Percentiles rank a stretch among this genome's conserved stretches.
Conservation (phyloP, 2,888 invertebrate species). For the Agrochola circellaris region DNA sequence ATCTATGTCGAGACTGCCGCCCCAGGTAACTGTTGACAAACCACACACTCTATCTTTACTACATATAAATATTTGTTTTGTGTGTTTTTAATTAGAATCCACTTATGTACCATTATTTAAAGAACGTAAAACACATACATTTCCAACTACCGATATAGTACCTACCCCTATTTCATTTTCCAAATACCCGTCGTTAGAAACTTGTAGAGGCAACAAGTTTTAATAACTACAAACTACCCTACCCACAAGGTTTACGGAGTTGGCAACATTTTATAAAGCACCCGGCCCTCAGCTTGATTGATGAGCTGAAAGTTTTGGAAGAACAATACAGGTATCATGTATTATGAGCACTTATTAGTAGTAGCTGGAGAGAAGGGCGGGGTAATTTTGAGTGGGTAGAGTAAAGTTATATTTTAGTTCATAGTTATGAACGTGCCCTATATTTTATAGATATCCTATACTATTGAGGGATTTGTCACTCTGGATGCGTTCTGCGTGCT, state of each 20-base stretch:
- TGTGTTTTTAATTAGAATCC: neutral
- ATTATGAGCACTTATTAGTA: constrained; percentile 62
- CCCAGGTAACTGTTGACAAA: too few species aligned
- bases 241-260: constrained; percentile 61
- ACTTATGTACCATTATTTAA: neutral
- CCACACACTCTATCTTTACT: too few species aligned
- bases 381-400: constrained; percentile 35
- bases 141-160: constrained; percentile 8
- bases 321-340: constrained; percentile 66
- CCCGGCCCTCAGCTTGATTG: constrained; percentile 76
- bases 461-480: too few species aligned
- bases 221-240: constrained; percentile 67
- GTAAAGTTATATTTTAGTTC: neutral
- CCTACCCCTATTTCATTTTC: constrained; percentile 45
- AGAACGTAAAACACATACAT: constrained; percentile 1
- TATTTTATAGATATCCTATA: too few species aligned
- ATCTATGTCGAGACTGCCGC: too few species aligned
- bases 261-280: constrained; percentile 72
- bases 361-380: constrained; percentile 15
- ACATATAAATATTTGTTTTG: too few species aligned
- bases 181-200: constrained; percentile 60
- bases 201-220: constrained; percentile 63
- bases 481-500: too few species aligned
- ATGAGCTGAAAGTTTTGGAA: constrained; percentile 75
- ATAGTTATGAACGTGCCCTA: neutral